phyloP scores from a whole-genome alignment of 2,113 vertebrate species.

The Gnathonemus longibarbis region DNA sequence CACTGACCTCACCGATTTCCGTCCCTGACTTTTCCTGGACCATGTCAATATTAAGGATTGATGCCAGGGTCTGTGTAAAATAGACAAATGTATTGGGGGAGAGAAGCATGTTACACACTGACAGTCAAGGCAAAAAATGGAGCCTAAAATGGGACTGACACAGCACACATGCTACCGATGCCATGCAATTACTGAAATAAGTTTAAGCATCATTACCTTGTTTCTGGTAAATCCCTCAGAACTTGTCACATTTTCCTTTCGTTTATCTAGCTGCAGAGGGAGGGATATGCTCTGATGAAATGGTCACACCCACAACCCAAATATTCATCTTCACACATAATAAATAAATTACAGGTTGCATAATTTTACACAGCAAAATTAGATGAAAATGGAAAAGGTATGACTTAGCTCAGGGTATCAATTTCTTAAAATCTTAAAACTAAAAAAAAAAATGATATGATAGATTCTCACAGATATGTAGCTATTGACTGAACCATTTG shows the following conservation, averaged over 20 bases:
- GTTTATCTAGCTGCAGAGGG: conserved; percentile 58
- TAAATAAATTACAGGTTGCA: neutral
- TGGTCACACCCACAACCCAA: neutral
- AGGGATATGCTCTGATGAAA: conserved; percentile 13
- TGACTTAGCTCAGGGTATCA: neutral
- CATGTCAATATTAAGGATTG: conserved; percentile 83
- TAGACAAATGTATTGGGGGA: neutral
- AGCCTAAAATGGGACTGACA: neutral
- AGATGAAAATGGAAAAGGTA: neutral
- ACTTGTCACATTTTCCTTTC: conserved; percentile 43
- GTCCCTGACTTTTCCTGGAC: conserved; percentile 75
- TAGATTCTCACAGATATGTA: neutral
- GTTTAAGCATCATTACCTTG: conserved; percentile 59
- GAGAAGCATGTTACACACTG: neutral
- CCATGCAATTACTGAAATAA: neutral
- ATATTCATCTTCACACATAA: neutral
- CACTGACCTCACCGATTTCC: conserved; percentile 79
- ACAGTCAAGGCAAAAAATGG: neutral
- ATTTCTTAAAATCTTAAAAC: neutral
- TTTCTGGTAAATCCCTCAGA: conserved; percentile 73
- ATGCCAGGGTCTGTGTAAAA: conserved; percentile 71
- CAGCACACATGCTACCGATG: neutral
- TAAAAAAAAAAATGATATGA: neutral
- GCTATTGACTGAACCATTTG: neutral
- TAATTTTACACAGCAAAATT: neutral